phyloP scores from a whole-genome alignment of 1,140 invertebrate species.

The Drosophila subobscura region DNA sequence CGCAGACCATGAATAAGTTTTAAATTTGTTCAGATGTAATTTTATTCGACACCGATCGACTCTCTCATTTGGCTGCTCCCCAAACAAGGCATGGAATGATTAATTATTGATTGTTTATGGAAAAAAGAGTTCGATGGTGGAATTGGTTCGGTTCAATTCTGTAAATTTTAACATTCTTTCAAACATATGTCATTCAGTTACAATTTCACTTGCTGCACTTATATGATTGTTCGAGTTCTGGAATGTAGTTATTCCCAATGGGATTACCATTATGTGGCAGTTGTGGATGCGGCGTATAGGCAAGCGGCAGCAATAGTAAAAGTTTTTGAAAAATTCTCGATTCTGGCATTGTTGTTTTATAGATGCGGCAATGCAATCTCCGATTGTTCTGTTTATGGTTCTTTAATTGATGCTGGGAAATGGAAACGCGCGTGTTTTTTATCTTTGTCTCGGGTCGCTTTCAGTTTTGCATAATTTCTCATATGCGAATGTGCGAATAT shows the following conservation, averaged over 20 bases:
- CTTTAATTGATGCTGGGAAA: conserved; percentile 26
- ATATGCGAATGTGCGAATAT: conserved; percentile 21
- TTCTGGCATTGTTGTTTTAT: conserved; percentile 36
- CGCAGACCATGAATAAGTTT: conserved; percentile 34
- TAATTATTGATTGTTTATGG: conserved; percentile 19
- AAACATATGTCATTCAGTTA: not conserved
- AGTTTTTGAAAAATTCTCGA: conserved; percentile 55
- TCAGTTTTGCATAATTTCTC: conserved; percentile 44
- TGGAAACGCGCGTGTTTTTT: conserved; percentile 12
- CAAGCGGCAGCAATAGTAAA: conserved; percentile 61
- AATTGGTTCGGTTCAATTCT: conserved; percentile 8
- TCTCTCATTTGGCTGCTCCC: conserved; percentile 26
- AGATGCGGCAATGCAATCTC: conserved; percentile 19
- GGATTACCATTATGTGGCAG: conserved; percentile 53
- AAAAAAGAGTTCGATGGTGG: conserved; percentile 21
- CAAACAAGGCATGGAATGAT: conserved; percentile 44
- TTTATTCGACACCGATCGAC: conserved; percentile 20
- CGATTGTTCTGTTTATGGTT: conserved; percentile 34
- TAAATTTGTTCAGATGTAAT: conserved; percentile 22
- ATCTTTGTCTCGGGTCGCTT: conserved; percentile 2
- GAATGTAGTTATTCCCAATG: not conserved
- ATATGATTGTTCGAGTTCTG: conserved; percentile 10
- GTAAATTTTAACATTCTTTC: not conserved
- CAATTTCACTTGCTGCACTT: conserved; percentile 8
- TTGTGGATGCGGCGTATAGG: conserved; percentile 41